Base-by-base conservation (phyloP, 2,797 vertebrate species). In the Philypnodon macrostomus region DNA sequence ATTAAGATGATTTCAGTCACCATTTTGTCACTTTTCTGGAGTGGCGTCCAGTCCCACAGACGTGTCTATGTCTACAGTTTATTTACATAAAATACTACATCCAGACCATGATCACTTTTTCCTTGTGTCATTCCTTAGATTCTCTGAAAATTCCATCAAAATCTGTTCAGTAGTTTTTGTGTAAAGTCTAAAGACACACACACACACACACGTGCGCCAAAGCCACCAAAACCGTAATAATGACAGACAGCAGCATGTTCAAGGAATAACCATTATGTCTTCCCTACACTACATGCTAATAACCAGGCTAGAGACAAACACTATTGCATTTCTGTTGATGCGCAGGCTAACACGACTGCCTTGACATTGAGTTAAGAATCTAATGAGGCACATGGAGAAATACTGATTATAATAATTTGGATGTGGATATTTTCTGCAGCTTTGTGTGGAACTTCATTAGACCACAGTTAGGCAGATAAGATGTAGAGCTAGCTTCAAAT, bases 361-460 rank as follows among this genome's bases (percentile, higher is more conserved):
- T 33, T 59, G 37, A 30, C 48, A 64, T 7, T 65, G 48, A 53
- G 46, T 54, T 50, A 55, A 44, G 12, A 8, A 53, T 58, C 54
- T 70, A 70, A 70, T 67, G 56, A 73, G 46, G 30, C 52, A 40
- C 26, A 58, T 31, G 62, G 32, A 75, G 50, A 47, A 37, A 63
- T 63, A 62, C 11, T 48, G 37, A 63, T 58, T 64, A 62, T 50
- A 27, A 53, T 34, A 58, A 50, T 66, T 48, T 15, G 57, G 4
- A 44, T 44, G 51, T 53, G 34, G 37, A 53, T 58, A 45, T 59
- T 67, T 41, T 70, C 52, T 69, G 53, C 29, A 51, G 52, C 12
- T 33, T 62, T 41, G 12, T 51, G 53, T 59, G 49, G 35, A 53
- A 63, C 70, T 71, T 58, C 49, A 73, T 80, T 76, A 73, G 35